Conservation (phyloP, 2,888 invertebrate species). For the Dorcus hopei region DNA sequence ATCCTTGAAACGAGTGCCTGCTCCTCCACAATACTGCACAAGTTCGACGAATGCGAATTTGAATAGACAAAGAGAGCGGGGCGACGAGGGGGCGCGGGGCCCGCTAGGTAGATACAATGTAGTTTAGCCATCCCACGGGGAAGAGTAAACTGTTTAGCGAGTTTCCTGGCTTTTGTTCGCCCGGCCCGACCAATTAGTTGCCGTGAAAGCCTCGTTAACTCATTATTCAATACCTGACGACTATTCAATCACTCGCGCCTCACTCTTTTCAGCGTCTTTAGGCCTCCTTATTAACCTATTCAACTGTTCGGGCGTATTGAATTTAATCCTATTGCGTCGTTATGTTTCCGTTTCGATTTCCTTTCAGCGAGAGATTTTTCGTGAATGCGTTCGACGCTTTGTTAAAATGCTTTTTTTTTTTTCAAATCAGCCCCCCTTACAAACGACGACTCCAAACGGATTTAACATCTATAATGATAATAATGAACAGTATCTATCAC, state of each 20-base stretch:
- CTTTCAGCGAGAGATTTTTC: neutral
- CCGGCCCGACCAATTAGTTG: slow-evolving; percentile 40
- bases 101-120: slow-evolving; percentile 11
- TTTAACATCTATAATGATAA: too few species aligned
- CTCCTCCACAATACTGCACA: neutral
- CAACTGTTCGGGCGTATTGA: neutral
- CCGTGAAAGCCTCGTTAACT: slow-evolving; percentile 40
- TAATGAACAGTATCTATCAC: too few species aligned
- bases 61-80: slow-evolving; percentile 15
- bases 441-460: too few species aligned
- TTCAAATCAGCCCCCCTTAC: too few species aligned
- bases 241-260: slow-evolving; percentile 38
- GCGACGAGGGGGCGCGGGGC: neutral
- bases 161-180: slow-evolving; percentile 38
- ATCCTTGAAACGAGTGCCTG: slow-evolving; percentile 10
- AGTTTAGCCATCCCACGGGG: slow-evolving; percentile 19
- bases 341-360: neutral
- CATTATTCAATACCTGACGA: slow-evolving; percentile 39
- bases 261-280: slow-evolving; percentile 34
- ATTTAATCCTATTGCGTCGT: neutral
- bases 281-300: slow-evolving; percentile 17
- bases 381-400: too few species aligned
- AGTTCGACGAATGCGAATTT: slow-evolving; percentile 18
- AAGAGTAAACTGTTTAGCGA: slow-evolving; percentile 36
- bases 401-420: too few species aligned